Conservation (phyloP, 2,797 vertebrate genomes). For the Podarcis siculus region DNA sequence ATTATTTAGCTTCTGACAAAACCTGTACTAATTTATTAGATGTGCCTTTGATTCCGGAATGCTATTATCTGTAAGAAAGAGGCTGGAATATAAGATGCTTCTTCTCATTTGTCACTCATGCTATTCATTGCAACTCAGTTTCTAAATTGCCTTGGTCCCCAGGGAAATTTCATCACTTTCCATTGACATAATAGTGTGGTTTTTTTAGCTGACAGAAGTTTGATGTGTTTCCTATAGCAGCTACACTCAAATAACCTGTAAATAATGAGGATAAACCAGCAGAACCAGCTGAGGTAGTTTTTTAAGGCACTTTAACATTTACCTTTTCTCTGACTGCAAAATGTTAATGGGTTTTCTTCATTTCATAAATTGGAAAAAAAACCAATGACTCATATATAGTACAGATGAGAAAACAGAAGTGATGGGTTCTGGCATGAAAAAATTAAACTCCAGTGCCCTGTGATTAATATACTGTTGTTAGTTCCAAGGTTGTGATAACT, state of each 20-base stretch:
- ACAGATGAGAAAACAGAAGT: slow-evolving; percentile 39
- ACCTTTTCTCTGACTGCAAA: slow-evolving; percentile 39
- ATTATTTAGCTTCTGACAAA: slow-evolving; percentile 46
- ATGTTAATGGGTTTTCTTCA: slow-evolving; percentile 50
- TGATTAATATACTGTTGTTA: slow-evolving; percentile 52
- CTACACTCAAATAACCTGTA: slow-evolving; percentile 50
- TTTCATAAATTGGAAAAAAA: slow-evolving; percentile 54
- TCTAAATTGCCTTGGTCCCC: slow-evolving; percentile 27
- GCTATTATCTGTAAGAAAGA: slow-evolving; percentile 34
- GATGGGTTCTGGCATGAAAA: slow-evolving; percentile 42
- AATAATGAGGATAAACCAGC: slow-evolving; percentile 37
- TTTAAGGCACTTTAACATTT: slow-evolving; percentile 35
- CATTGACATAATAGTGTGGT: slow-evolving; percentile 18
- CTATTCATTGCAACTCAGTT: slow-evolving; percentile 41
- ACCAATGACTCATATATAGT: slow-evolving; percentile 18
- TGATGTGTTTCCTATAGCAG: slow-evolving; percentile 44
- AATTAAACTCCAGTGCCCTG: slow-evolving; percentile 19
- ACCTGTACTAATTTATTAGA: slow-evolving; percentile 41
- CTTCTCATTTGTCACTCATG: slow-evolving; percentile 36
- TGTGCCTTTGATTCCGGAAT: slow-evolving; percentile 37
- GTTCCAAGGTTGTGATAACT: slow-evolving; percentile 27
- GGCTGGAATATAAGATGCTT: slow-evolving; percentile 14
- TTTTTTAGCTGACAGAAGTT: slow-evolving; percentile 49
- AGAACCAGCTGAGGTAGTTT: slow-evolving; percentile 35
- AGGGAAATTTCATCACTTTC: slow-evolving; percentile 46